Conservation (phyloP, 2,888 invertebrate genomes). For the Autographa pulchrina region DNA sequence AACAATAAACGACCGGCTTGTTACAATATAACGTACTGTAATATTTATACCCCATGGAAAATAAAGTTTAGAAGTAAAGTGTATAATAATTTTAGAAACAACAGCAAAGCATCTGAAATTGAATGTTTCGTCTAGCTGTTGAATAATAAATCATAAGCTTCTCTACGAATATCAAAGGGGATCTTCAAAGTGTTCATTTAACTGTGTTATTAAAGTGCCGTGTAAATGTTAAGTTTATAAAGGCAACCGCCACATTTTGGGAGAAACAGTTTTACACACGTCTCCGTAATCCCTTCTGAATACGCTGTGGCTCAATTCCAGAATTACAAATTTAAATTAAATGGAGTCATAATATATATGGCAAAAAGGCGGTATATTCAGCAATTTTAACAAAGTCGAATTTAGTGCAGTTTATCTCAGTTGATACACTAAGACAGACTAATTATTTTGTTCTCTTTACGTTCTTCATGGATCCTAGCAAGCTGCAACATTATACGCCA, state of each 20-base stretch:
- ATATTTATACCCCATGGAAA: slow-evolving; percentile 12
- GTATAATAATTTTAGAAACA: slow-evolving; percentile 58
- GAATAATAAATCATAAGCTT: slow-evolving; percentile 82
- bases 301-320: slow-evolving; percentile 33
- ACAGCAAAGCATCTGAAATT: slow-evolving; percentile 60
- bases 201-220: slow-evolving; percentile 73
- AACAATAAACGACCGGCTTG: background rate
- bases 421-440: background rate
- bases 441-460: background rate
- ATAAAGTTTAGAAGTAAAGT: slow-evolving; percentile 18
- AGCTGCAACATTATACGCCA: slow-evolving; percentile 13
- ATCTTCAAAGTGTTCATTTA: slow-evolving; percentile 80
- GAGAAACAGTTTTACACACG: slow-evolving; percentile 29
- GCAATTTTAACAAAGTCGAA: background rate
- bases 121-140: slow-evolving; percentile 69
- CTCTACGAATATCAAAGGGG: slow-evolving; percentile 77
- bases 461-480: background rate
- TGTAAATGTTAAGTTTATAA: slow-evolving; percentile 68
- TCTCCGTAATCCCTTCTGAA: slow-evolving; percentile 33
- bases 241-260: slow-evolving; percentile 46
- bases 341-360: slow-evolving; percentile 25
- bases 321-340: slow-evolving; percentile 31
- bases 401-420: background rate
- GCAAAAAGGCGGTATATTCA: background rate
- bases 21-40: background rate